phyloP scores from a whole-genome alignment of 2,797 vertebrate species.

The Capromys pilorides region DNA sequence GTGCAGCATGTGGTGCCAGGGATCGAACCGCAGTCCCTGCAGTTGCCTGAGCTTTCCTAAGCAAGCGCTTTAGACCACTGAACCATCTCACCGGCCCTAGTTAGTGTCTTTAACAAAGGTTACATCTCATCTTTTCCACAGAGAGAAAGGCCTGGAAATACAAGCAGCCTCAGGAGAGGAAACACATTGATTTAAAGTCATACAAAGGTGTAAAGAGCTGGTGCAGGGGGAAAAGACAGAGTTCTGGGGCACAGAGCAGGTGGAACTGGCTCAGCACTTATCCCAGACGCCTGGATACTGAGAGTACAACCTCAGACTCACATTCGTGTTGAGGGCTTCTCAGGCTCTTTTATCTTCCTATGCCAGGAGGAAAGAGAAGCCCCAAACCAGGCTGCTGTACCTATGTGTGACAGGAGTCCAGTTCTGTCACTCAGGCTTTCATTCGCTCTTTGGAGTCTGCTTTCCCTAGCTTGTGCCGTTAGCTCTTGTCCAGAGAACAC shows the following conservation, averaged over 20 bases:
- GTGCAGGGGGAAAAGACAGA: not conserved
- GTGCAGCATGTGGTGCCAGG: too few species aligned
- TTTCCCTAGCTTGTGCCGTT: not conserved
- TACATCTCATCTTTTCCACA: not conserved
- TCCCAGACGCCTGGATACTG: not conserved
- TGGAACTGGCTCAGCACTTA: not conserved
- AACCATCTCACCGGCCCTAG: too few species aligned
- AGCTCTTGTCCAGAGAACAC: not conserved
- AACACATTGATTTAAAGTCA: conserved; percentile 10
- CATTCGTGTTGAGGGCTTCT: not conserved
- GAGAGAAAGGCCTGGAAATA: conserved; percentile 40
- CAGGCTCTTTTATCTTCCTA: not conserved
- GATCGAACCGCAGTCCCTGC: too few species aligned
- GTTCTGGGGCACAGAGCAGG: not conserved
- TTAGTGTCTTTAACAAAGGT: conserved; percentile 22
- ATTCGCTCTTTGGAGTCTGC: not conserved
- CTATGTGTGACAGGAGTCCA: not conserved
- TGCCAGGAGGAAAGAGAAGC: not conserved
- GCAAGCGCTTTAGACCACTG: too few species aligned
- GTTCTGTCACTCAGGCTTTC: not conserved
- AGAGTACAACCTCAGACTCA: not conserved
- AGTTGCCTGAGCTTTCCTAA: too few species aligned
- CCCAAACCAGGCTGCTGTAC: not conserved
- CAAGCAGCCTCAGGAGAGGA: not conserved
- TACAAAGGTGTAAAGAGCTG: conserved; percentile 19